Conservation (phyloP, 2,113 vertebrate species). For the Calyptommatus sinebrachiatus region DNA sequence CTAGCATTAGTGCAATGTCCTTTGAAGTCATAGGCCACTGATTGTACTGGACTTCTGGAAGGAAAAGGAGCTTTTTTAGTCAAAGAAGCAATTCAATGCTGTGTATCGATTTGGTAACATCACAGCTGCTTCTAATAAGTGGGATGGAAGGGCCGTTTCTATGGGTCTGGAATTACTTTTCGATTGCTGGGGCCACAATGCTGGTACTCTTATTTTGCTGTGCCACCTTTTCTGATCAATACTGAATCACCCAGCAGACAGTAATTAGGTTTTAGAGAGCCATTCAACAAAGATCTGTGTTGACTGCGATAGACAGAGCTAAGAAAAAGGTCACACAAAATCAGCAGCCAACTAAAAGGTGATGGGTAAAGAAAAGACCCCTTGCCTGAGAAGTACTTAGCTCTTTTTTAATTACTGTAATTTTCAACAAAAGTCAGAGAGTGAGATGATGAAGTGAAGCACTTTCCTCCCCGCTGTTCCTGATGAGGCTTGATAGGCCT, state of each 20-base stretch:
- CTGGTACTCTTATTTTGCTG: conserved; percentile 86
- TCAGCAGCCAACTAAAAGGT: conserved; percentile 89
- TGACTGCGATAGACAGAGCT: conserved; percentile 85
- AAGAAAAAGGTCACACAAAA: conserved; percentile 87
- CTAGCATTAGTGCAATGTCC: conserved; percentile 76
- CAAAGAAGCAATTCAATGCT: conserved; percentile 90
- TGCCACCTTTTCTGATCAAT: conserved; percentile 91
- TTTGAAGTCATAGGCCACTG: conserved; percentile 86
- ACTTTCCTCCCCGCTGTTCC: conserved; percentile 93
- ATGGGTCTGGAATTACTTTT: conserved; percentile 92
- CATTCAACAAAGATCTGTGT: conserved; percentile 84
- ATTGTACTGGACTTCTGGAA: conserved; percentile 82
- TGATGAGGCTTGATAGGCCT: conserved; percentile 94
- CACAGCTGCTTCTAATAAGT: conserved; percentile 93
- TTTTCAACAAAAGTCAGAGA: conserved; percentile 94
- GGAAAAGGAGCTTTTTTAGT: conserved; percentile 79
- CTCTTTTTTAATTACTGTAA: conserved; percentile 97
- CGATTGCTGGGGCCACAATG: conserved; percentile 86
- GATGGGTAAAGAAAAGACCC: conserved; percentile 90
- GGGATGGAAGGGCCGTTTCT: conserved; percentile 80
- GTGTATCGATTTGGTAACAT: conserved; percentile 92
- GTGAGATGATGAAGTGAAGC: conserved; percentile 94
- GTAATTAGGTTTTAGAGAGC: conserved; percentile 91
- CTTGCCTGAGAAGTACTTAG: conserved; percentile 91
- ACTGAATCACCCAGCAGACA: conserved; percentile 86